phyloP scores from a whole-genome alignment of 2,113 vertebrate species.

The Pluvianellus socialis region DNA sequence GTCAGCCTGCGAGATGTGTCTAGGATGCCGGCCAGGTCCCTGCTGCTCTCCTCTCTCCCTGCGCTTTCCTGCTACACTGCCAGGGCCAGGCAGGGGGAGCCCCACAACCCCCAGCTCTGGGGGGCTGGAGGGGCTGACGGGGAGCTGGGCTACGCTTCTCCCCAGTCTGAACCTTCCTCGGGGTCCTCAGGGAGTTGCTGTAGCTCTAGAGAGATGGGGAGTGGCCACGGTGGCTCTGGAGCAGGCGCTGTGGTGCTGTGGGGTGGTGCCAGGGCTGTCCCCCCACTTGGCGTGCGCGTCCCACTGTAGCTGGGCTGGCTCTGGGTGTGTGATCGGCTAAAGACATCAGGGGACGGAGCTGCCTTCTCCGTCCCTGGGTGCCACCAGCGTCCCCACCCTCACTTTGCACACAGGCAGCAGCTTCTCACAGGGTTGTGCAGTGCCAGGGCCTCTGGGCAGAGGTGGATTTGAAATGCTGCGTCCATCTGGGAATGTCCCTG shows the following conservation, averaged over 20 bases:
- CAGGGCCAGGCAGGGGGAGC: not conserved
- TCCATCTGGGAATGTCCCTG: not conserved
- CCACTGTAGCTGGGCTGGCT: accelerated
- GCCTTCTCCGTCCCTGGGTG: not conserved
- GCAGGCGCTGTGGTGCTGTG: not conserved
- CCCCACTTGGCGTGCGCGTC: accelerated
- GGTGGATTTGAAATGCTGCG: not conserved
- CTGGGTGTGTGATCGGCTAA: accelerated
- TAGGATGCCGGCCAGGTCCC: constrained; percentile 40
- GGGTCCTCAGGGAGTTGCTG: not conserved
- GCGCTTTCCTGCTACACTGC: not conserved
- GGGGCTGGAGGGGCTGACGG: not conserved
- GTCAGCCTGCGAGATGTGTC: constrained; percentile 33
- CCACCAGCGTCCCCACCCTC: not conserved
- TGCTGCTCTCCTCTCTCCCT: not conserved
- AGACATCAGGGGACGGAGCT: not conserved
- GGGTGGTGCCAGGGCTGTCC: not conserved
- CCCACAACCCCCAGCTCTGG: accelerated
- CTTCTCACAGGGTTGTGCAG: accelerated
- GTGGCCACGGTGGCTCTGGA: not conserved
- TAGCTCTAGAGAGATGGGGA: not conserved
- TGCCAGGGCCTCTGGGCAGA: accelerated
- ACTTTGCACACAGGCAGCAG: accelerated
- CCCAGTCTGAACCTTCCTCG: accelerated
- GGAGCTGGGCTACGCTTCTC: accelerated